Conservation (phyloP, 1,140 invertebrate genomes). For the Leucophenga varia region DNA sequence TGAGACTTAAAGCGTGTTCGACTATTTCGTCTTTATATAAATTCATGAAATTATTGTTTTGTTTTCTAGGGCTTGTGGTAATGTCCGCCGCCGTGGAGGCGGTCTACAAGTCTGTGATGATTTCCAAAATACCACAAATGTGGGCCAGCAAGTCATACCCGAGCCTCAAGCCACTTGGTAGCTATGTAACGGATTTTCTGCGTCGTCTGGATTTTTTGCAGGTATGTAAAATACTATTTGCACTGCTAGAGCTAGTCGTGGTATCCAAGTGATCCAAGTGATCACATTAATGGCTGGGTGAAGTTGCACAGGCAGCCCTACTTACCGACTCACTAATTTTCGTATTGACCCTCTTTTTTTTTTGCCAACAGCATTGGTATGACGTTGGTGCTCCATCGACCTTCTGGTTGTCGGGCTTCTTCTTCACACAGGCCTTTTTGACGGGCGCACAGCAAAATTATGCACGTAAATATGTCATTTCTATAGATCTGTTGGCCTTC, state of each 20-base stretch:
- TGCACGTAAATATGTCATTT: conserved; percentile 86
- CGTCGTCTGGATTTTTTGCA: conserved; percentile 77
- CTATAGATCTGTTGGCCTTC: conserved; percentile 86
- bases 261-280: no score
- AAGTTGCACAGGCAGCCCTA: no score
- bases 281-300: no score
- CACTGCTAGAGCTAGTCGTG: no score
- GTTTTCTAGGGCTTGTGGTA: conserved; percentile 69
- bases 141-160: conserved; percentile 90
- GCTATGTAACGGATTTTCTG: conserved; percentile 87
- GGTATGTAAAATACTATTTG: conserved; percentile 57
- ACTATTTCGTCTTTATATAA: no score
- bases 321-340: no score
- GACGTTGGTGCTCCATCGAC: conserved; percentile 75
- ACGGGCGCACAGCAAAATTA: conserved; percentile 93
- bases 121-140: conserved; percentile 77
- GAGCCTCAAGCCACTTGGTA: conserved; percentile 89
- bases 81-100: conserved; percentile 88
- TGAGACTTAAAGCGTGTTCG: no score
- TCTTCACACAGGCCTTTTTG: conserved; percentile 93
- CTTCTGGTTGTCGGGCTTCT: conserved; percentile 95
- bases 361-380: conserved; percentile 76
- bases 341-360: neutral
- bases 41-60: neutral
- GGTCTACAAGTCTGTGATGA: conserved; percentile 79